Evolutionary conservation across 1,140 invertebrate genomes (phyloP), one percentile per base, ranked within the genome.

Genomic region (Metaphire vulgaris): DNA sequence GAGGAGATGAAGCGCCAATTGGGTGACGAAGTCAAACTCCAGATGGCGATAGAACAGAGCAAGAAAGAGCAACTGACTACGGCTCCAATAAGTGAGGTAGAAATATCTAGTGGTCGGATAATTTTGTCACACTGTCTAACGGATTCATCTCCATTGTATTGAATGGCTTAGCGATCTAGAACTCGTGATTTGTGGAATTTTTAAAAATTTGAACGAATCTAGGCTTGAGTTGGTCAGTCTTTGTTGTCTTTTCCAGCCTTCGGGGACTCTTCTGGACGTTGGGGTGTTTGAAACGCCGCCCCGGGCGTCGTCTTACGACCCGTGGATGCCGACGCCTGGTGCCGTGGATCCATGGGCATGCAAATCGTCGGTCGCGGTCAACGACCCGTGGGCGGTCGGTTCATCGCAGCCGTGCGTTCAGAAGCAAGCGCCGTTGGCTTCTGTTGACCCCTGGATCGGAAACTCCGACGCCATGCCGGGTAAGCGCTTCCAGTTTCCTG

Each of bases 1-100:
- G 92, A 97, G 84, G 95, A 98, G 83, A 93, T 98, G 86, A 91
- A 96, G 81, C 91, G 94, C 85, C 89, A 98, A 85, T 96, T 98
- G 70, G 89, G 96, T 26, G 85, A 86, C 76, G 83, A 85, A 65
- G 81, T 85, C 67, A 85, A 85, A 80, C 88, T 98, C 77, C 94
- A 97, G 87, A 89, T 99, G 85, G 96, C 95, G 0, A 88, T 97
- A 66, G 93, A 92, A 83, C 94, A 97, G 87, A 96, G 93, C 85
- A 91, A 95, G 86, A 92, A 95, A 86, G 93, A 95, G 85, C 32
- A 73, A 32, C n/a, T 34, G 74, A 65, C 65, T 29, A 32, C 79
- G 56, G 31, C 26, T 28, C 28, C 76, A 80, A 21, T 80, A 85
- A 85, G n/a, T n/a, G n/a, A n/a, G n/a, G n/a, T n/a, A n/a, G n/a